phyloP scores from a whole-genome alignment of 1,140 invertebrate genomes.

The Drosophila ambigua region DNA sequence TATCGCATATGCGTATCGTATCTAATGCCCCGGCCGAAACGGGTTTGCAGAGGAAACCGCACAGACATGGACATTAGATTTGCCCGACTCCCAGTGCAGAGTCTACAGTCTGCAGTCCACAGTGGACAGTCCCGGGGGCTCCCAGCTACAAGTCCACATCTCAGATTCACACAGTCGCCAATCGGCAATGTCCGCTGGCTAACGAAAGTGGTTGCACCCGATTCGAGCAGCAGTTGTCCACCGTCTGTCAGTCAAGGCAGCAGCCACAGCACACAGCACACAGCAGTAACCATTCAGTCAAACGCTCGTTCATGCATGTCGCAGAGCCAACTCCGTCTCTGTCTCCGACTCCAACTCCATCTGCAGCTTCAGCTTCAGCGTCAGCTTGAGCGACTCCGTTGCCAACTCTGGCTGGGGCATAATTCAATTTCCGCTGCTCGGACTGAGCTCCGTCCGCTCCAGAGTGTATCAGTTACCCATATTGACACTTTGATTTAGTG shows the following conservation, averaged over 20 bases:
- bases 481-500: slow-evolving; percentile 81
- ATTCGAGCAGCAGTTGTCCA: slow-evolving; percentile 70
- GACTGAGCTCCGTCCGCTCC: slow-evolving; percentile 17
- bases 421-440: slow-evolving; percentile 74
- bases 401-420: slow-evolving; percentile 51
- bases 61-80: slow-evolving; percentile 73
- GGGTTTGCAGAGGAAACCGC: slow-evolving; percentile 70
- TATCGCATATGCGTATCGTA: slow-evolving; percentile 72
- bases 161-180: slow-evolving; percentile 69
- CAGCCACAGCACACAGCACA: slow-evolving; percentile 12
- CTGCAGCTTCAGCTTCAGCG: too few species aligned
- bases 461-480: slow-evolving; percentile 74
- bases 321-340: slow-evolving; percentile 15
- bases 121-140: too few species aligned
- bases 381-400: slow-evolving; percentile 1
- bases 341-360: slow-evolving; percentile 35
- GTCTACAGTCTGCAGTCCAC: too few species aligned
- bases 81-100: slow-evolving; percentile 33
- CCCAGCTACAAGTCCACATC: background rate
- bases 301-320: slow-evolving; percentile 76
- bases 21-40: slow-evolving; percentile 67
- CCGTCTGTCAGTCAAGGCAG: slow-evolving; percentile 63
- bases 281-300: slow-evolving; percentile 54
- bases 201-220: slow-evolving; percentile 78
- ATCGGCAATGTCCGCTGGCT: slow-evolving; percentile 54